A percentile compares a stretch with the other conserved stretches of the same genome.
phyloP scores from a whole-genome alignment of 2,797 vertebrate genomes.

The Brotula barbata region DNA sequence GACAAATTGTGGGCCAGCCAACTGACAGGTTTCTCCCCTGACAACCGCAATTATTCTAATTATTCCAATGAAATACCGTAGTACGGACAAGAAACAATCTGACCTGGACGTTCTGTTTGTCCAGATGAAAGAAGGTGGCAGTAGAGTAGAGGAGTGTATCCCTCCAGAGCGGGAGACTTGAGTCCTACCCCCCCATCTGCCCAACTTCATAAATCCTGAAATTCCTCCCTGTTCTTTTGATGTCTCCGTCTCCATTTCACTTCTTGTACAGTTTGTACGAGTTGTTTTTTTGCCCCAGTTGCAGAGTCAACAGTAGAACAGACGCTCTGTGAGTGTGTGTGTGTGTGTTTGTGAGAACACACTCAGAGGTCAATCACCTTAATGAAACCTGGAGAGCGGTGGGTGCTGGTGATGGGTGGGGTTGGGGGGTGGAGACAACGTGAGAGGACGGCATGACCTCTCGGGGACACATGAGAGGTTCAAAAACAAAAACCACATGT shows the following conservation, averaged over 20 bases:
- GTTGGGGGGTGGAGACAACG: neutral
- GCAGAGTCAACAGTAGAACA: slow-evolving; percentile 28
- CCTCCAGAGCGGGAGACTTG: no score
- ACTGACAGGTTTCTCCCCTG: no score
- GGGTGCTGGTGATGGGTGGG: neutral
- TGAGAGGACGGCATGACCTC: slow-evolving; percentile 41
- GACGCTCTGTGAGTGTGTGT: slow-evolving; percentile 7
- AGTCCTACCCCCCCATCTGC: slow-evolving; percentile 6
- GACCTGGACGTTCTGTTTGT: no score
- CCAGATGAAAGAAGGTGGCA: slow-evolving; percentile 33
- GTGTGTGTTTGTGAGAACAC: slow-evolving; percentile 11
- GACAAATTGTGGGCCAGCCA: no score
- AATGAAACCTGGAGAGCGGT: slow-evolving; percentile 10
- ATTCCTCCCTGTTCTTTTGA: slow-evolving; percentile 23
- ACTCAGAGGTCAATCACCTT: slow-evolving; percentile 42
- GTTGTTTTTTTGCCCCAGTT: slow-evolving; percentile 24
- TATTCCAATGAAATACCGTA: no score
- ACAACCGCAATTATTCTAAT: no score
- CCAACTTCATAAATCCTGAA: slow-evolving; percentile 39
- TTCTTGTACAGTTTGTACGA: slow-evolving; percentile 54
- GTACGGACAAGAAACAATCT: no score
- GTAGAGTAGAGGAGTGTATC: slow-evolving; percentile 16
- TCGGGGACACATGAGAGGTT: slow-evolving; percentile 14
- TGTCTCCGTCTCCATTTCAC: slow-evolving; percentile 30
- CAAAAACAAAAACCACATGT: slow-evolving; percentile 11